Evolutionary conservation across 2,113 vertebrate species (phyloP).

Genomic region (Corydoras sp.): DNA sequence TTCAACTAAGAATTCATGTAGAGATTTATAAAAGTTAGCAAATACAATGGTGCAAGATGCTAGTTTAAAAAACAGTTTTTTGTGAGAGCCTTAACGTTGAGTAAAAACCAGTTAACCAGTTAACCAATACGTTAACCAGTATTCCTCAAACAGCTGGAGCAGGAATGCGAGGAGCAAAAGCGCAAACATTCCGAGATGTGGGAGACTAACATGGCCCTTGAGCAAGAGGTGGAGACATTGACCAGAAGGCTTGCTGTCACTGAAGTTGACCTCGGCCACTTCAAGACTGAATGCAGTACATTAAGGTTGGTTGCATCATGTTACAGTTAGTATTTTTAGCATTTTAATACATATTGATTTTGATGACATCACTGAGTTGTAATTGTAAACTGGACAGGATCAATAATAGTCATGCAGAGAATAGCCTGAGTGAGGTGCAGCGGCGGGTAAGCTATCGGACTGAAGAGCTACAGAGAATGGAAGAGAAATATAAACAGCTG

Average conservation of each 20-base stretch:
- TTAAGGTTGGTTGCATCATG: constrained; percentile 60
- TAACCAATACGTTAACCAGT: too few relatives aligned
- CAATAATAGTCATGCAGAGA: constrained; percentile 68
- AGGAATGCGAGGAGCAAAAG: constrained; percentile 67
- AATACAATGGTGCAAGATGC: too few relatives aligned
- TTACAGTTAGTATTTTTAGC: too few relatives aligned
- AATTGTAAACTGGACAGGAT: constrained; percentile 53
- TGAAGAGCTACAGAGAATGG: constrained; percentile 64
- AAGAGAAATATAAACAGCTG: constrained; percentile 69
- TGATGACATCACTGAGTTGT: neutral
- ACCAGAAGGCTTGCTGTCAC: constrained; percentile 58
- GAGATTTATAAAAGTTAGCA: too few relatives aligned
- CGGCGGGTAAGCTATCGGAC: constrained; percentile 66
- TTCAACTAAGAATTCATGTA: too few relatives aligned
- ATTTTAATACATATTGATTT: too few relatives aligned
- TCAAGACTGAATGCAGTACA: constrained; percentile 65
- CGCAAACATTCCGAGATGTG: constrained; percentile 65
- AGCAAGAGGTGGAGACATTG: constrained; percentile 68
- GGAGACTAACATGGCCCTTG: constrained; percentile 62
- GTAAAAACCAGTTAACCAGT: too few relatives aligned
- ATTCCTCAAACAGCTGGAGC: constrained; percentile 60
- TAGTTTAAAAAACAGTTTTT: too few relatives aligned
- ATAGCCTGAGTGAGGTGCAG: constrained; percentile 64
- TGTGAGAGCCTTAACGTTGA: neutral
- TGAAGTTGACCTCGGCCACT: constrained; percentile 63